Conservation (phyloP, 2,113 vertebrate species). For the Vidua macroura region DNA sequence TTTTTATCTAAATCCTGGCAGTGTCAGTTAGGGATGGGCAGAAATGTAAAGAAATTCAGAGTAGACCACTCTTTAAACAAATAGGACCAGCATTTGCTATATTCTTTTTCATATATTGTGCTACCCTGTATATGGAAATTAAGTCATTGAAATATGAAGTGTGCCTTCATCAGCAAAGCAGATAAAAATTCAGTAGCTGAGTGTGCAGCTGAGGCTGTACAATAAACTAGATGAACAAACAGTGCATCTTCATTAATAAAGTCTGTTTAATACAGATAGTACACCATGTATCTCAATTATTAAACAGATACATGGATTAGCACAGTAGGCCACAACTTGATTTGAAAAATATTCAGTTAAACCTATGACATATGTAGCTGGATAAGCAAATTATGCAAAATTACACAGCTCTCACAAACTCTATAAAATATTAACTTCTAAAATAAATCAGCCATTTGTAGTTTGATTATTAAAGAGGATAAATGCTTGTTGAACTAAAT, state of each 20-base stretch:
- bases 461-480: slow-evolving; percentile 44
- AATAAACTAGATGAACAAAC: slow-evolving; percentile 59
- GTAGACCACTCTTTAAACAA: neutral
- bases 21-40: neutral
- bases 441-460: slow-evolving; percentile 26
- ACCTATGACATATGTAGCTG: slow-evolving; percentile 24
- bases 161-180: slow-evolving; percentile 18
- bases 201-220: slow-evolving; percentile 41
- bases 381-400: slow-evolving; percentile 51
- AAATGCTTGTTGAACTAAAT: neutral
- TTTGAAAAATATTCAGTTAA: slow-evolving; percentile 41
- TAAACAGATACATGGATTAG: slow-evolving; percentile 56
- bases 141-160: neutral
- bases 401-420: slow-evolving; percentile 14
- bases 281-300: slow-evolving; percentile 46
- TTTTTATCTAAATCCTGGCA: neutral
- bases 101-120: neutral
- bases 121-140: neutral
- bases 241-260: slow-evolving; percentile 69
- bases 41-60: neutral
- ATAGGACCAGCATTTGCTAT: neutral
- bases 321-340: slow-evolving; percentile 50
- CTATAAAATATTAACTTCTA: slow-evolving; percentile 42
- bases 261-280: slow-evolving; percentile 59
- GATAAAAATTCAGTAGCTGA: slow-evolving; percentile 56